Percentiles rank a stretch among this genome's conserved stretches.
phyloP scores from a whole-genome alignment of 2,113 vertebrate genomes.

The Monopterus albus region DNA sequence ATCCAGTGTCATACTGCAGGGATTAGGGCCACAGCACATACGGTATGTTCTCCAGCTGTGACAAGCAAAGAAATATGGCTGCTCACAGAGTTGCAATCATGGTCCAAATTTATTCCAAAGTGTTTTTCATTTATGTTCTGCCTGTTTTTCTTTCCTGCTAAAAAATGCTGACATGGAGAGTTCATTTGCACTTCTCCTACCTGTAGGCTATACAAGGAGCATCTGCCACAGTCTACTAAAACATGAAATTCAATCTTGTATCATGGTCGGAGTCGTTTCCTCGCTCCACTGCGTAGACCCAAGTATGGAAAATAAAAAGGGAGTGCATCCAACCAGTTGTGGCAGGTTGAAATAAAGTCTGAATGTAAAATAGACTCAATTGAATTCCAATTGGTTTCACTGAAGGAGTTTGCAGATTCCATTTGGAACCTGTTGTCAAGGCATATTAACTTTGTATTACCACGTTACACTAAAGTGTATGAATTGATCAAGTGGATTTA shows the following conservation, averaged over 20 bases:
- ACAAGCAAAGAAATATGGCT: not conserved
- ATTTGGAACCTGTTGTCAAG: constrained; percentile 47
- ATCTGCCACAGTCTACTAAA: constrained; percentile 50
- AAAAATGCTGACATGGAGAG: constrained; percentile 26
- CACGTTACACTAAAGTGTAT: constrained; percentile 40
- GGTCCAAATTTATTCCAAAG: constrained; percentile 39
- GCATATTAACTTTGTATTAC: constrained; percentile 47
- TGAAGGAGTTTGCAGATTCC: constrained; percentile 35
- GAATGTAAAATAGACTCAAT: constrained; percentile 43
- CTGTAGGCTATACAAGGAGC: constrained; percentile 51
- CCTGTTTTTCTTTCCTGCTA: not conserved
- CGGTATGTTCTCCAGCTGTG: constrained; percentile 16
- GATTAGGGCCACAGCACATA: not conserved
- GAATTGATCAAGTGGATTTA: constrained; percentile 44
- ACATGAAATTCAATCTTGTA: constrained; percentile 62
- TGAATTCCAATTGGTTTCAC: constrained; percentile 51
- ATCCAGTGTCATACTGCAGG: constrained; percentile 11
- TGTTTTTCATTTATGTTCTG: constrained; percentile 37
- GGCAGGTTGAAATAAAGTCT: constrained; percentile 38
- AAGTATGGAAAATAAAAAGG: constrained; percentile 17
- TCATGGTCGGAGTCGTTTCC: constrained; percentile 40
- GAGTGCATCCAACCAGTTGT: constrained; percentile 8
- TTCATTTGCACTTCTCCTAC: constrained; percentile 37
- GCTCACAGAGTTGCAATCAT: constrained; percentile 30
- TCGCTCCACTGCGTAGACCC: constrained; percentile 40